Evolutionary conservation across 1,140 invertebrate genomes (phyloP), one percentile per base, ranked within the genome.

Genomic region (Lutraria rhynchaena): DNA sequence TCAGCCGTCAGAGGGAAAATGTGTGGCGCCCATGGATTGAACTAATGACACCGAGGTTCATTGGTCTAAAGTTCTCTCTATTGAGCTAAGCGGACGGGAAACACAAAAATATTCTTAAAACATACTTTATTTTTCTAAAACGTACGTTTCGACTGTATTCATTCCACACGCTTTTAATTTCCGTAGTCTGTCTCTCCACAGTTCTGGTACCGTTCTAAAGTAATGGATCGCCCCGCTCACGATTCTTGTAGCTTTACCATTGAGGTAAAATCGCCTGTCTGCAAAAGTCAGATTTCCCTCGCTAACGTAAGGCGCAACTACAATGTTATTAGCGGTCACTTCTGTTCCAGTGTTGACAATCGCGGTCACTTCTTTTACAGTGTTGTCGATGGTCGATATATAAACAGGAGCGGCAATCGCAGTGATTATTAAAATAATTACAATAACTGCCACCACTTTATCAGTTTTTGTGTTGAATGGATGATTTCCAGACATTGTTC

Each of bases 151-250:
- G 2, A 93, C 87, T 27, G 93, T 87, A 83, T 93, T 93, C 27
- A 92, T 83, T 11, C 93, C 93, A 70, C 88, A 87, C 31, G 91
- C 93, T 83, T 93, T 86, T 81, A 92, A 86, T 90, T 88, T 93
- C 91, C 61, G 92, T 91, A 94, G 82, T 22, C 93, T 83, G 76
- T 93, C 90, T 70, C 88, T 70, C 93, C 93, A 94, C 58, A 90
- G 88, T 19, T 87, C 81, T 7, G 93, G 93, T 77, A 92, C 89
- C 67, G 93, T 88, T 15, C 93, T 89, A 82, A 94, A 94, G 87
- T 93, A 94, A 83, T 94, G 93, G 29, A 94, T 89, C 3, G 93
- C 88, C 5, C 93, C 93, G 67, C 87, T 88, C 5, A 90, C 27
- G 15, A 90, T 77, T 3, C 77, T 35, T 11, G 87, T 51, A 35